Base-by-base conservation (phyloP, 2,888 invertebrate genomes). In the Orthosia gracilis region DNA sequence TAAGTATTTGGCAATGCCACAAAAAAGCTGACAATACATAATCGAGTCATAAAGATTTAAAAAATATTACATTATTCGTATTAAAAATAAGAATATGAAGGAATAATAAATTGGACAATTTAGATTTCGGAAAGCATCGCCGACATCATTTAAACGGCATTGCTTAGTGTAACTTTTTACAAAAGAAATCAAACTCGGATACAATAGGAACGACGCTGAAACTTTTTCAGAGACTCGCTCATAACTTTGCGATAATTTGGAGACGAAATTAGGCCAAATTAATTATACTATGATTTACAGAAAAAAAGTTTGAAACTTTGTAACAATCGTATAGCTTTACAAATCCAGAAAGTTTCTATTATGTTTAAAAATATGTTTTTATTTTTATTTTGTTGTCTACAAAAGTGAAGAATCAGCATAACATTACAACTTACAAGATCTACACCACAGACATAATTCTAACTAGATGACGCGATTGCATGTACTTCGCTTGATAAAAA, bases 1-100 rank as follows among this genome's bases (percentile, higher is more conserved):
- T 12, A 55, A 49, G 23, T 59, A 65, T 64, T 62, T 59, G 73
- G 68, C 83, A 86, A 80, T 69, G 76, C 75, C 50, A 21, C 31
- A 74, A 78, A 69, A 82, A 82, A 64, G 3, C 45, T 52, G 68
- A 63, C 57, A 67, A 18, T 67, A 45, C 47, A 58, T 54, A 45
- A 70, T 64, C 64, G 67, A 72, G n/a, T 4, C 61, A 57, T 57
- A 26, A 15, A n/a, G 59, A 9, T 45, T n/a, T 54, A 52, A 57
- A 57, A 50, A n/a, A n/a, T n/a, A n/a, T n/a, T n/a, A n/a, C n/a
- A n/a, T n/a, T n/a, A n/a, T n/a, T n/a, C n/a, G n/a, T n/a, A n/a
- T n/a, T n/a, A n/a, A n/a, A n/a, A n/a, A n/a, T n/a, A n/a, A n/a
- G n/a, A n/a, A n/a, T n/a, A n/a, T n/a, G n/a, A n/a, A n/a, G n/a